Base-by-base conservation (phyloP, 2,888 invertebrate genomes). In the Acanthopleura granulata region DNA sequence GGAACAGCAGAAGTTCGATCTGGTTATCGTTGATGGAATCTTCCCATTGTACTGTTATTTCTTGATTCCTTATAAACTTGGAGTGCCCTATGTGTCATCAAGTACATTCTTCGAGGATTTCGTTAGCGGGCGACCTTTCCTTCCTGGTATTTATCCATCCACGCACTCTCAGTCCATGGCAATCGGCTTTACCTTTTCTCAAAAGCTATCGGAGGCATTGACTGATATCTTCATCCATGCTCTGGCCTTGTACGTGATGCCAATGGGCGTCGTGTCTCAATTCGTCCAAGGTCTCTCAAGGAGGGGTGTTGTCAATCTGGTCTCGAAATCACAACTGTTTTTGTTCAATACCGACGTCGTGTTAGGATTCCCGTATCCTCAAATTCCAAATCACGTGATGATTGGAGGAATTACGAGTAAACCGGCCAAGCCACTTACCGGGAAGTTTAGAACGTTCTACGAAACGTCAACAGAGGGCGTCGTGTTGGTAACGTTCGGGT, bases 401-500 rank as follows among this genome's bases (percentile, higher is more conserved):
- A 77, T 81, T 50, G 82, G 83, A 16, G 81, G 82, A 14, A 30
- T 83, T 12, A 73, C 76, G 0, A 75, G 79, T 12, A 70, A 50
- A 22, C 73, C 79, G 14, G 72, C 80, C 0, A 76, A 77, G 18
- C 75, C 76, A 25, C 74, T 85, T 0, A 76, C 79, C 40, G 72
- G 61, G 4, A 75, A 80, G 14, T 62, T 82, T 18, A 57, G 78
- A 49, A 29, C 70, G 0, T 80, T 83, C 61, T 75, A 82, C 74
- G 73, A 80, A 49, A 72, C 69, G 1, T 78, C 81, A 0, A 76
- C 61, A 27, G 22, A 80, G 15, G 84, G 84, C 1, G 80, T 80
- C 12, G 78, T 85, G 12, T 22, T 85, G 9, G 79, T 82, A 29
- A 79, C 83, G 1, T 84, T 85, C 72, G 85, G 84, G 15, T 49